Evolutionary conservation across 2,797 vertebrate species (phyloP), one percentile per base, ranked within the genome.

Genomic region (Pangasius macronema): DNA sequence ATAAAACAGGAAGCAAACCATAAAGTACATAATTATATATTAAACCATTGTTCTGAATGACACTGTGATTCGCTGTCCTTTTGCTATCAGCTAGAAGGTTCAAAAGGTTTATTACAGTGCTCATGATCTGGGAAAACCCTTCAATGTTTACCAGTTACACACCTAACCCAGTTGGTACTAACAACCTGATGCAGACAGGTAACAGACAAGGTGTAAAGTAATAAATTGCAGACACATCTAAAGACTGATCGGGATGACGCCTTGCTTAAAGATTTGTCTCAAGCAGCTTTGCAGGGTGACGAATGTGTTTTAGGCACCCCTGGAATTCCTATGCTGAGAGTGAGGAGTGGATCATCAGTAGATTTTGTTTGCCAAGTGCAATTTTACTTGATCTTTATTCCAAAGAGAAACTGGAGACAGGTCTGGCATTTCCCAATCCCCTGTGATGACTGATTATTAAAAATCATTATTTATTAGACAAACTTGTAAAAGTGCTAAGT

Each of bases 1-100:
- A 83, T 33, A 57, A 68, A 83, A 83, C 10, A 61, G 10, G 13
- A 87, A 14, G n/a, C n/a, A 75, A 83, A 3, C 22, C 49, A 65
- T 14, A 49, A 49, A 73, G 77, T 59, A 57, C 55, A 83, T 75
- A 6, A 6, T 75, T 27, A 63, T 8, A 72, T n/a, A 39, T 83
- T 55, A 83, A 16, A 36, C n/a, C 1, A 55, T 55, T 51, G 18
- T 22, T 57, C 13, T 68, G 30, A 39, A 53, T 80, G 63, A 80
- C 63, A 51, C n/a, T 22, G 27, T 24, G 33, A 86, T 46, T 82
- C 20, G 36, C 51, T 55, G 20, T 77, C 22, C 20, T 68, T 81
- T 59, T 42, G 4, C 49, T 80, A n/a, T 68, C 33, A 86, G 51
- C 76, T 81, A 36, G 8, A 53, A 46, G 33, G 11, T 79, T n/a